Evolutionary conservation across 2,888 invertebrate genomes (phyloP).

Genomic region (Dimorphilus gyrociliatus): DNA sequence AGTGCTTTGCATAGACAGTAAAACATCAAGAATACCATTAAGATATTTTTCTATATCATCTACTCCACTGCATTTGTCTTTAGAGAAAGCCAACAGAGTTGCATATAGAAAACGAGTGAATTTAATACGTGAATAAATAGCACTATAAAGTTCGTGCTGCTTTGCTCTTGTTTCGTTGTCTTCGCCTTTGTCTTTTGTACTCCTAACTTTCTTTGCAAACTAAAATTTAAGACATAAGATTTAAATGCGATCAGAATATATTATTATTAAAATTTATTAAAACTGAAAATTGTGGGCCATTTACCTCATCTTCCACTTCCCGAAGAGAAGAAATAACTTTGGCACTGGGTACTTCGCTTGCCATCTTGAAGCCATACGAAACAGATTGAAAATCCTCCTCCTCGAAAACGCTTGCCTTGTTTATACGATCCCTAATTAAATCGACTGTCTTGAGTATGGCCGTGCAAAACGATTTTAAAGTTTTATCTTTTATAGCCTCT

Average conservation of each 20-base stretch:
- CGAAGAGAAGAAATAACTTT: constrained; percentile 63
- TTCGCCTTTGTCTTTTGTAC: too few relatives aligned
- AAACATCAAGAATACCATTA: not conserved
- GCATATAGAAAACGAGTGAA: constrained; percentile 73
- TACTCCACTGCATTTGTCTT: constrained; percentile 29
- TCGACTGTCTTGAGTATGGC: constrained; percentile 74
- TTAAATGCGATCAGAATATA: constrained; percentile 10
- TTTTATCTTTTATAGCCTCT: constrained; percentile 60
- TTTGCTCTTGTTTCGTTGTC: too few relatives aligned
- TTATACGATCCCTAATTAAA: constrained; percentile 57
- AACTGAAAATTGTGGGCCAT: too few relatives aligned
- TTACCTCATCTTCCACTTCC: constrained; percentile 70
- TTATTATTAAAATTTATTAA: constrained; percentile 6
- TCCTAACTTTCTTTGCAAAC: too few relatives aligned
- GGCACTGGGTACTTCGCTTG: constrained; percentile 62
- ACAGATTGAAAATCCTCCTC: constrained; percentile 84
- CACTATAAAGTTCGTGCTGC: constrained; percentile 36
- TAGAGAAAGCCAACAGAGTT: constrained; percentile 51
- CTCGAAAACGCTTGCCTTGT: constrained; percentile 32
- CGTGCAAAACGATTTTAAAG: constrained; percentile 67
- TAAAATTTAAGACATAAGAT: too few relatives aligned
- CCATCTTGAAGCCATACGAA: constrained; percentile 70
- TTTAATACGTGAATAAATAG: constrained; percentile 52
- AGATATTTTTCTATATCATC: not conserved
- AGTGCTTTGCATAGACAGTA: constrained; percentile 2